Conservation (phyloP, 2,888 invertebrate genomes). For the Lepidonotus clava region DNA sequence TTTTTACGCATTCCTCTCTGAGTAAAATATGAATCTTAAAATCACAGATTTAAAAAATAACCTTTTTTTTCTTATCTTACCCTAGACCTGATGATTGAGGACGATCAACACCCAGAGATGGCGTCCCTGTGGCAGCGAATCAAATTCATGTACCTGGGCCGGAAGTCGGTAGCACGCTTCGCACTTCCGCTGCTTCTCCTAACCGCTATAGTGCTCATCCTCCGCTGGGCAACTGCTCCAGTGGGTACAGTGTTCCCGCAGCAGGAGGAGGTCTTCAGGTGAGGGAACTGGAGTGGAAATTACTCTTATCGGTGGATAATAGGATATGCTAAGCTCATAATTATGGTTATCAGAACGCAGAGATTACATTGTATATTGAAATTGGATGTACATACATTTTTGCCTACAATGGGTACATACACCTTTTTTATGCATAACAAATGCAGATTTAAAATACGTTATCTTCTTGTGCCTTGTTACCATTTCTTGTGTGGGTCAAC, state of each 20-base stretch:
- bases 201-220: neutral
- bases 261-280: conserved; percentile 1
- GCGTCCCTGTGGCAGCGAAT: conserved; percentile 25
- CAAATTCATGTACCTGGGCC: conserved; percentile 48
- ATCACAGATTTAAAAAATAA: too few species aligned
- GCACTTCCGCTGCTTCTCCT: conserved; percentile 34
- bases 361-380: neutral
- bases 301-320: neutral
- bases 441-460: too few species aligned
- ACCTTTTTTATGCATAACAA: too few species aligned
- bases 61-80: too few species aligned
- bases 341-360: too few species aligned
- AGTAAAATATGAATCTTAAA: too few species aligned
- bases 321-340: too few species aligned
- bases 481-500: too few species aligned
- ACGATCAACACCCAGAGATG: neutral
- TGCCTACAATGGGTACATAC: neutral
- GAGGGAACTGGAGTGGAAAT: neutral
- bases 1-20: too few species aligned
- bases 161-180: conserved; percentile 34
- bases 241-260: neutral
- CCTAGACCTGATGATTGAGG: neutral
- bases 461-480: too few species aligned
- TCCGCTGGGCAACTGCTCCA: conserved; percentile 13
- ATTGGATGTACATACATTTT: neutral